Evolutionary conservation across 2,113 vertebrate genomes (phyloP), one percentile per base, ranked within the genome.

Genomic region (Scytalopus superciliaris): DNA sequence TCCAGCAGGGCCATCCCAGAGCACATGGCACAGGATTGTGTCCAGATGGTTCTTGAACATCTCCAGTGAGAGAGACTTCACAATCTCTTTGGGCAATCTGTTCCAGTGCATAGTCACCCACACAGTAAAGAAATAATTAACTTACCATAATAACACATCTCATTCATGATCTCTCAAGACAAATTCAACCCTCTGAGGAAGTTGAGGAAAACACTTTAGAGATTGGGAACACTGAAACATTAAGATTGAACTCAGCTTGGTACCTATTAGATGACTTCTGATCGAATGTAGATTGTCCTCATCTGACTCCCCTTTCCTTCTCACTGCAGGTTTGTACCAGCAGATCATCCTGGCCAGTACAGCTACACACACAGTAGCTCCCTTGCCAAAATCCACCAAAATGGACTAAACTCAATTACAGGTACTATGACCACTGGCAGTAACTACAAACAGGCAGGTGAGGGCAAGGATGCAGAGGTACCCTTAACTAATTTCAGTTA

Each of bases 271-370:
- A 30, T 31, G 35, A 81, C 19, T 77, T 73, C 27, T 77, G n/a
- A 79, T 8, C 0, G 0, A 69, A 45, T 3, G 15, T 2, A 55
- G 19, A 52, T 60, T 4, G 1, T 44, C 37, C 37, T 88, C 33
- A 64, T 3, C 57, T 24, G 56, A 47, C 35, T 24, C 5, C n/a
- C 42, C 37, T 9, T 31, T n/a, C 23, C 19, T 62, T 73, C 76
- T 57, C 24, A 31, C 66, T 25, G 28, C 47, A 72, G 67, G 21
- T 68, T 75, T 78, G 23, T 55, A 74, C 60, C 39, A 53, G 25
- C n/a, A 72, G 68, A 77, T 80, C n/a, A 27, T 45, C 77, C 31
- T 40, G 40, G 37, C 76, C 84, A 50, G 22, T 39, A 80, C 39
- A 80, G 63, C 59, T 53, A 47, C 27, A 84, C 28, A 66, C 15